Evolutionary conservation across 2,113 vertebrate species (phyloP).

Genomic region (Eretmochelys imbricata): DNA sequence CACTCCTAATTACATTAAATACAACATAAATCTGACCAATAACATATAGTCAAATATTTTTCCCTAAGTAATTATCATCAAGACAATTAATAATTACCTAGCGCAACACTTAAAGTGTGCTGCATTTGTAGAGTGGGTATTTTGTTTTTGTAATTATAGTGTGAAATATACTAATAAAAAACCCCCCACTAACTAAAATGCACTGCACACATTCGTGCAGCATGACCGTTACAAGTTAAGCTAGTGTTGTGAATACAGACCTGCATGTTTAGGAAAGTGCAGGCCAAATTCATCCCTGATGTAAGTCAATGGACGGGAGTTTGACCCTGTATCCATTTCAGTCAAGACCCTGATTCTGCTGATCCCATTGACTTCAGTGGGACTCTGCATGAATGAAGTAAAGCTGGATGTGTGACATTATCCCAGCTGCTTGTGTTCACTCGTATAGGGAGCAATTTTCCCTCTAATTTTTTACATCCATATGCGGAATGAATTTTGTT

Average conservation of each 20-base stretch:
- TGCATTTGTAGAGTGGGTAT: fast-evolving
- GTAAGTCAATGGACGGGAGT: fast-evolving
- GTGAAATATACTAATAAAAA: not conserved
- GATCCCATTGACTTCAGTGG: fast-evolving
- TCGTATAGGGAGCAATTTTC: fast-evolving
- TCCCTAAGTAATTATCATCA: not conserved
- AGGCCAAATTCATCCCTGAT: not conserved
- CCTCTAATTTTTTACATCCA: too few species aligned
- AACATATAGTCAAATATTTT: fast-evolving
- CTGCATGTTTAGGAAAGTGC: fast-evolving
- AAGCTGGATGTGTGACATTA: not conserved
- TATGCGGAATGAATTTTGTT: too few species aligned
- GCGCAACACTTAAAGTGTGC: fast-evolving
- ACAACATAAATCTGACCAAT: fast-evolving
- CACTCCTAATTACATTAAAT: fast-evolving
- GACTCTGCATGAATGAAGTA: not conserved
- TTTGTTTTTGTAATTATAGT: not conserved
- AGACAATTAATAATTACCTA: not conserved
- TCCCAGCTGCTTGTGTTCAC: not conserved
- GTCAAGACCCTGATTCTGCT: fast-evolving
- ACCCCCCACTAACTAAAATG: fast-evolving
- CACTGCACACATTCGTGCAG: fast-evolving
- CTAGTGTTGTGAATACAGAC: fast-evolving
- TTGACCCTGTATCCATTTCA: fast-evolving
- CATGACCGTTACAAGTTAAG: fast-evolving